Percentiles rank a stretch among this genome's conserved stretches.
Conservation (phyloP, 2,113 vertebrate species). For the Aepyceros melampus region DNA sequence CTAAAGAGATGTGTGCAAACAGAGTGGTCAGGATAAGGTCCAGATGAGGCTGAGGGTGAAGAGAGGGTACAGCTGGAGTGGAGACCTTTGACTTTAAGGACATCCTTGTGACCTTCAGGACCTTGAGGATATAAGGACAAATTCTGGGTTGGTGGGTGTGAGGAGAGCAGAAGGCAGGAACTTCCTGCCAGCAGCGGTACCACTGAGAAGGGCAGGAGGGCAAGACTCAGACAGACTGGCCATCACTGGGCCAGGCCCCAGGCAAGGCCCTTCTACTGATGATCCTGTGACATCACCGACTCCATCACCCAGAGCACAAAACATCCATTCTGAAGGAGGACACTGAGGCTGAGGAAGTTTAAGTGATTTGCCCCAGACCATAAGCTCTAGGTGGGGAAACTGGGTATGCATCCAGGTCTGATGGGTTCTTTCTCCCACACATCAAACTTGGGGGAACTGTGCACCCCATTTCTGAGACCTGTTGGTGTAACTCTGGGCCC, state of each 20-base stretch:
- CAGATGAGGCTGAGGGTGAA: neutral
- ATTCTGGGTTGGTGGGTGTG: neutral
- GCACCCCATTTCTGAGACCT: neutral
- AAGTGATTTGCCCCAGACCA: neutral
- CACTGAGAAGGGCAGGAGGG: neutral
- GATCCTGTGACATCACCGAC: rapidly evolving
- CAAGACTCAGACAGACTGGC: neutral
- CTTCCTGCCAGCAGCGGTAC: neutral
- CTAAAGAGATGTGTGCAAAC: neutral
- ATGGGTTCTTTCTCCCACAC: neutral
- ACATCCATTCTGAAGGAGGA: neutral
- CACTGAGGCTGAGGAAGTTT: neutral
- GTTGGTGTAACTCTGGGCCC: neutral
- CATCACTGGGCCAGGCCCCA: rapidly evolving
- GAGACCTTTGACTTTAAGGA: neutral
- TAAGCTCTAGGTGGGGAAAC: neutral
- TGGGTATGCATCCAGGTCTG: neutral
- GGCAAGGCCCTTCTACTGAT: neutral
- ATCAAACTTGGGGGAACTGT: neutral
- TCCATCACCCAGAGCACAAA: too few species aligned
- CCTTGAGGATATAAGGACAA: neutral
- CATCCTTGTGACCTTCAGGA: neutral
- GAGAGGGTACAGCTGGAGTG: neutral
- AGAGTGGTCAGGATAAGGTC: neutral
- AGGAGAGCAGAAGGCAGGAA: neutral